Evolutionary conservation across 2,113 vertebrate species (phyloP).

Genomic region (Empidonax traillii): DNA sequence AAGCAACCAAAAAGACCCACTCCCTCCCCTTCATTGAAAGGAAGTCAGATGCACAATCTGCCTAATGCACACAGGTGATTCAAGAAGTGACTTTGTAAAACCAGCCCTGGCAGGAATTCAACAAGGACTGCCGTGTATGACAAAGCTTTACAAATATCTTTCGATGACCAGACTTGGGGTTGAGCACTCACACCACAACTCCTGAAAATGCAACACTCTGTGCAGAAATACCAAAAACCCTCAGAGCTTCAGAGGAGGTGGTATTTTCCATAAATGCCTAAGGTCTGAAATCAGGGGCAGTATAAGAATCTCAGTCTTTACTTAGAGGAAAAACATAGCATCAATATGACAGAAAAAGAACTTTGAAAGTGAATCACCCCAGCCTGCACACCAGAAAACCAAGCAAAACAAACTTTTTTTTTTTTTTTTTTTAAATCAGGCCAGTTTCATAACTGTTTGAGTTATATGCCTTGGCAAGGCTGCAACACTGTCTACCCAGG

Average conservation of each 20-base stretch:
- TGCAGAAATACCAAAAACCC: neutral
- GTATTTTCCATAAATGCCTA: neutral
- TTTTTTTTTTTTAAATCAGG: neutral
- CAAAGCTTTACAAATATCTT: neutral
- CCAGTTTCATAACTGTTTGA: neutral
- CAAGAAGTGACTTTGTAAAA: neutral
- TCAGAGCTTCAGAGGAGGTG: neutral
- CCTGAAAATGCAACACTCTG: neutral
- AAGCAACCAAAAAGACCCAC: neutral
- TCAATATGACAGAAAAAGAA: neutral
- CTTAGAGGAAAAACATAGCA: neutral
- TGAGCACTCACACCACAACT: neutral
- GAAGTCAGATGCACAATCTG: neutral
- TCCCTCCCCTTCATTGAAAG: neutral
- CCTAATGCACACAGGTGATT: neutral
- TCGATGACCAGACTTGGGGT: neutral
- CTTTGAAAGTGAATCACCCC: neutral
- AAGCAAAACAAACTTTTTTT: neutral
- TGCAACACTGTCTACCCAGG: neutral
- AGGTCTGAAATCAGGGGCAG: neutral
- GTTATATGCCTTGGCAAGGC: neutral
- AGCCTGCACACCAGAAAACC: neutral
- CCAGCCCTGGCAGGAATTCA: rapidly evolving
- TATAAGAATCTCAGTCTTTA: neutral
- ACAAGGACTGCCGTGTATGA: neutral